A percentile compares a stretch with the other conserved stretches of the same genome.
Evolutionary conservation across 2,888 invertebrate species (phyloP).

Genomic region (Stramonita haemastoma): DNA sequence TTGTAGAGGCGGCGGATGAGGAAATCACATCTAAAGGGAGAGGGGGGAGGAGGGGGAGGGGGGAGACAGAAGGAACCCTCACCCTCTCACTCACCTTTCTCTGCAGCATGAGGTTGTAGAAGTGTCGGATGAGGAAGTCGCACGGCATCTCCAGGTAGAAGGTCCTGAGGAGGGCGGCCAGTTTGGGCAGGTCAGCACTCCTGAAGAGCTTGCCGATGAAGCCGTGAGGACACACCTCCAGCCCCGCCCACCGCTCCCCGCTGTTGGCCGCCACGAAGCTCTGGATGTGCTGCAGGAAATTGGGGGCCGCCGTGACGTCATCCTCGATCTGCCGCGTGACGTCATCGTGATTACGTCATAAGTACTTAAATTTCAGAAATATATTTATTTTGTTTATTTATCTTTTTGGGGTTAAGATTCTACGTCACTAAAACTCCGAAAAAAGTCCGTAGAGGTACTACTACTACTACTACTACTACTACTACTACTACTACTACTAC

Average conservation of each 20-base stretch:
- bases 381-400: no score
- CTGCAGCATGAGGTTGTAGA: conserved; percentile 54
- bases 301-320: conserved; percentile 73
- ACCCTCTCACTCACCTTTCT: background rate
- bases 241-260: conserved; percentile 52
- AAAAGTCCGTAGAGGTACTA: no score
- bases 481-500: no score
- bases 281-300: conserved; percentile 73
- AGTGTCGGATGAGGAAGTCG: conserved; percentile 56
- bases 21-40: conserved; percentile 59
- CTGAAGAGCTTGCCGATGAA: conserved; percentile 65
- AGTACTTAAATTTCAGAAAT: no score
- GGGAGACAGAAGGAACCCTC: background rate
- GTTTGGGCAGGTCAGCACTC: conserved; percentile 53
- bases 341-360: no score
- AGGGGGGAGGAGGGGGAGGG: conserved; percentile 73
- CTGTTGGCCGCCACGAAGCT: conserved; percentile 20
- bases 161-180: conserved; percentile 70
- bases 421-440: no score
- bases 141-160: conserved; percentile 59
- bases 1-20: conserved; percentile 52
- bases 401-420: no score
- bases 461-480: no score
- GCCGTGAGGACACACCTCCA: conserved; percentile 62
- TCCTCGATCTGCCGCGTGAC: conserved; percentile 69